Evolutionary conservation across 2,797 vertebrate genomes (phyloP), one percentile per base, ranked within the genome.

Genomic region (Diceros bicornis): DNA sequence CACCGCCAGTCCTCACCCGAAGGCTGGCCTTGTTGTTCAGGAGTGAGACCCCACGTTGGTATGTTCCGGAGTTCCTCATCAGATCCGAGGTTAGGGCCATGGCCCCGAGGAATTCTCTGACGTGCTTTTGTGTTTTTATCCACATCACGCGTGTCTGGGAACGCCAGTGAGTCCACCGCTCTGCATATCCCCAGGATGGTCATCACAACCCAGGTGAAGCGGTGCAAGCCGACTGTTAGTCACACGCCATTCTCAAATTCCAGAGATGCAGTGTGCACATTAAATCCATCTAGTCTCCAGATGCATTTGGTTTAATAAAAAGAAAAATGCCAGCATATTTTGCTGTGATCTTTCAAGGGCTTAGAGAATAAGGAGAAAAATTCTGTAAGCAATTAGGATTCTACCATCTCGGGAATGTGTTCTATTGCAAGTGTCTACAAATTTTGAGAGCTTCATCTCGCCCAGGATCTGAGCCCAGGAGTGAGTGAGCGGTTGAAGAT

Each of bases 1-100:
- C 34, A 4, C 4, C 1, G 7, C 41, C 44, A 4, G 66, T 62
- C 9, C 23, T 3, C 3, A 34, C 2, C 1, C 57, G 20, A 7
- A 13, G 55, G n/a, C 21, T 2, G 29, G 34, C 52, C 6, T 11
- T 0, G 14, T 14, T 25, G 3, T 6, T 27, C 3, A 17, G 18
- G 8, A 32, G 9, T 6, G 4, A 32, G 25, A 21, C 64, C 17
- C 37, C 0, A 1, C 18, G 1, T 1, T 59, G 44, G 32, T 4
- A 7, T 2, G 8, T 69, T 25, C 20, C 3, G 10, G 9, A 7
- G 9, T 6, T 71, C 25, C n/a, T 20, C 1, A 1, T 1, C 0
- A 14, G 34, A 16, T 37, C 18, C 29, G 77, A 10, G n/a, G 9
- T 14, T 12, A 11, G 75, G 11, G 21, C 29, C 8, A 0, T 0